phyloP scores from a whole-genome alignment of 1,140 invertebrate species.

The Heliconius hermathena region DNA sequence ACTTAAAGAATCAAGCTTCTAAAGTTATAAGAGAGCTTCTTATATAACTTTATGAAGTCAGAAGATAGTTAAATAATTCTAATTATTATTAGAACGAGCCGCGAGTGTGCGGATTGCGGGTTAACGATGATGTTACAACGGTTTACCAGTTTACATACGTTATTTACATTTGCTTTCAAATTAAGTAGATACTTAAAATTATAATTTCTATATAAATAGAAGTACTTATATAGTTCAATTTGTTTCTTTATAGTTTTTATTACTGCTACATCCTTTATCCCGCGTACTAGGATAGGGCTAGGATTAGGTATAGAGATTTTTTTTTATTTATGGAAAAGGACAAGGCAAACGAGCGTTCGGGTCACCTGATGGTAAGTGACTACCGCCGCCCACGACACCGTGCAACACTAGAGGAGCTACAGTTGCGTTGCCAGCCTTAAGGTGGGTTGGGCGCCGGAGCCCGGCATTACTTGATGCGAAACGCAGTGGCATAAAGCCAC shows the following conservation, averaged over 20 bases:
- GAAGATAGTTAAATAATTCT: not conserved
- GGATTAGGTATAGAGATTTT: no score
- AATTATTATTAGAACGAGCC: not conserved
- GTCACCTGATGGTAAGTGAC: no score
- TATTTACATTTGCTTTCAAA: not conserved
- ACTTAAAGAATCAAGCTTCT: not conserved
- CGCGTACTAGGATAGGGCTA: no score
- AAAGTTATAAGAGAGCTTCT: not conserved
- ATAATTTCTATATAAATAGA: not conserved
- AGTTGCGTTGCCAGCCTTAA: no score
- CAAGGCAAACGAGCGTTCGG: no score
- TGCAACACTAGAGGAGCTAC: no score
- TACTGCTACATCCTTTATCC: no score
- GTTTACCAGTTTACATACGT: not conserved
- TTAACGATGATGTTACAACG: conserved; percentile 5
- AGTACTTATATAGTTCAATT: not conserved
- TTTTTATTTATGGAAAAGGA: no score
- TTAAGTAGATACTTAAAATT: not conserved
- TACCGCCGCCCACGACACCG: no score
- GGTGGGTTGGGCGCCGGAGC: no score
- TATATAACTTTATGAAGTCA: not conserved
- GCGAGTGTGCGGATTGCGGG: not conserved
- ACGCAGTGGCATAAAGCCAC: no score
- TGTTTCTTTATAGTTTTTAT: not conserved
- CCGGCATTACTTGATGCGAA: no score